These are phyloP conservation scores for Drosophila grimshawi DNA, from an alignment of 1,140 invertebrate genomes.

Conservation along the genomic window DNA sequence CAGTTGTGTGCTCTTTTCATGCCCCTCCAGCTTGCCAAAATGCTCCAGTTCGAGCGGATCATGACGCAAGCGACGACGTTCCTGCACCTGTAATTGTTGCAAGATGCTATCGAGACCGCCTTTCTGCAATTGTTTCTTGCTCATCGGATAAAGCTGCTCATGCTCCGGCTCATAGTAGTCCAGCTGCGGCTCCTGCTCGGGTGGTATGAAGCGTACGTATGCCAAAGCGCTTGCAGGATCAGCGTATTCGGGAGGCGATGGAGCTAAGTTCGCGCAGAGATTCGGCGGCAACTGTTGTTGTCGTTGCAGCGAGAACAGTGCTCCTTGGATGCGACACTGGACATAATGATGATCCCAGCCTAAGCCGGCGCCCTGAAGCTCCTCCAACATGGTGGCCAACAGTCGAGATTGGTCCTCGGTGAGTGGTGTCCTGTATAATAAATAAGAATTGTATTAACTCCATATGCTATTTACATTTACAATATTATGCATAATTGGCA, in stretches of 20 bases:
- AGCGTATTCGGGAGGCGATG: conserved; percentile 84
- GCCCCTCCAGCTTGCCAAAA: conserved; percentile 69
- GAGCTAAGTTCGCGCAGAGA: conserved; percentile 76
- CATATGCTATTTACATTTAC: not conserved
- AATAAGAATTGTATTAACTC: not conserved
- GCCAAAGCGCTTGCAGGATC: conserved; percentile 88
- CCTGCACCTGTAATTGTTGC: conserved; percentile 66
- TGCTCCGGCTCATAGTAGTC: conserved; percentile 86
- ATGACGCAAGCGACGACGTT: conserved; percentile 66
- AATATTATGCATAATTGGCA: not conserved
- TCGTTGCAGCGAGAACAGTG: conserved; percentile 71
- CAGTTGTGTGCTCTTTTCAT: conserved; percentile 58
- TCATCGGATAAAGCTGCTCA: conserved; percentile 85
- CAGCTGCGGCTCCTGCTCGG: conserved; percentile 87
- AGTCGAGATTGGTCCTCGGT: conserved; percentile 81
- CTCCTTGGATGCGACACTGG: conserved; percentile 82
- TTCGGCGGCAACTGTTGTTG: conserved; percentile 80
- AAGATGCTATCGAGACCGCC: conserved; percentile 57
- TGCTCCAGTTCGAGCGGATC: conserved; percentile 74
- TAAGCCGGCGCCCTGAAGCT: conserved; percentile 82
- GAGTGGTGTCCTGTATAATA: conserved; percentile 65
- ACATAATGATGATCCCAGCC: conserved; percentile 84
- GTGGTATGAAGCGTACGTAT: conserved; percentile 91
- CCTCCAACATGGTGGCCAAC: conserved; percentile 83
- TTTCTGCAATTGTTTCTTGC: conserved; percentile 59